These are phyloP conservation scores for Sebastes reedi DNA, from an alignment of 2,797 vertebrate genomes.

Conservation along the genomic window DNA sequence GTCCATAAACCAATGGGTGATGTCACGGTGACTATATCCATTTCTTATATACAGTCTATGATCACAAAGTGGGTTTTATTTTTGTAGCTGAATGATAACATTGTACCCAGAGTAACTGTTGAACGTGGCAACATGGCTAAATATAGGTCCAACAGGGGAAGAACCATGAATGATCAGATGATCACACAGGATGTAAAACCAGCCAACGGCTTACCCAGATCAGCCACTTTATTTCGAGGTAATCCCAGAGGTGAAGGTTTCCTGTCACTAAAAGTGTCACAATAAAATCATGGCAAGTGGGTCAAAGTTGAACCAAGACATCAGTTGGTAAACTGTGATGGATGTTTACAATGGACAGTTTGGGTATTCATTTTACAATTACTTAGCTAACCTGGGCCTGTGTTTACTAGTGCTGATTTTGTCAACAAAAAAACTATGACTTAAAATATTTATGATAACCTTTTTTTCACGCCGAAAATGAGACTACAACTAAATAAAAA, in stretches of 20 bases:
- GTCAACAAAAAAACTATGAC: not conserved
- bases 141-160: not conserved
- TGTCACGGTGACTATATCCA: too few relatives aligned
- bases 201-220: not conserved
- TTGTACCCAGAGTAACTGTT: not conserved
- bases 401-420: not conserved
- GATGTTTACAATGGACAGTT: not conserved
- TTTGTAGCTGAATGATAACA: not conserved
- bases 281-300: not conserved
- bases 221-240: not conserved
- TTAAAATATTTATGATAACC: not conserved
- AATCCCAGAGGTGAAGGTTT: not conserved
- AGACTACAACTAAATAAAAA: not conserved
- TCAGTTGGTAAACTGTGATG: not conserved
- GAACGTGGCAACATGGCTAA: not conserved
- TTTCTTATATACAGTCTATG: too few relatives aligned
- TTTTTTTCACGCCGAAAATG: not conserved
- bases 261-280: not conserved
- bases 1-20: too few relatives aligned
- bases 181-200: not conserved
- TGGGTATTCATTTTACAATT: not conserved
- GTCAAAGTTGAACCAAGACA: too few relatives aligned
- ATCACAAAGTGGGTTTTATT: not conserved
- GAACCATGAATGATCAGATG: not conserved
- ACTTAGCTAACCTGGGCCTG: not conserved